Conservation (phyloP, 1,140 invertebrate genomes). For the Oryzaephilus surinamensis region DNA sequence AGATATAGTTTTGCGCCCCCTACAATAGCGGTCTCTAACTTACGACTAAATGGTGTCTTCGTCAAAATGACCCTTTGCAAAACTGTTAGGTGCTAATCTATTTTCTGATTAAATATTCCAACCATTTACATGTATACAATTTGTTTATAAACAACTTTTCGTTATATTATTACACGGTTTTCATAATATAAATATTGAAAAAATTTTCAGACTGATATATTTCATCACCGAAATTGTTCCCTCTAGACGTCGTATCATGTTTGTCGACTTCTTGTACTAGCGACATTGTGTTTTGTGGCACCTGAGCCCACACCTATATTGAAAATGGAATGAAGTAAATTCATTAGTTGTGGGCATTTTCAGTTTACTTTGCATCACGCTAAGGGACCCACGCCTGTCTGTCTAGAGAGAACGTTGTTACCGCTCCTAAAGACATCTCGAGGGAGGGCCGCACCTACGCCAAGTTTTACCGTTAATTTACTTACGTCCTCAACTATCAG, state of each 20-base stretch:
- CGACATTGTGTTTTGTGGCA: neutral
- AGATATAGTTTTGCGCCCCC: slow-evolving; percentile 6
- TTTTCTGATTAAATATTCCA: too few relatives aligned
- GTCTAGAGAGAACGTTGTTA: slow-evolving; percentile 17
- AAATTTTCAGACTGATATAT: too few relatives aligned
- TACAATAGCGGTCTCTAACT: slow-evolving; percentile 4
- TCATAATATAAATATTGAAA: neutral
- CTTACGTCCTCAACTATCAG: slow-evolving; percentile 21
- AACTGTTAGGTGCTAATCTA: too few relatives aligned
- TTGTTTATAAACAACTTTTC: neutral
- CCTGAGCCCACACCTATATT: slow-evolving; percentile 20
- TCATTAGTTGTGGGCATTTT: slow-evolving; percentile 27
- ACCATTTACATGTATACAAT: neutral
- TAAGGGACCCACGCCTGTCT: slow-evolving; percentile 32
- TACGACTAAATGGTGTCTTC: too few relatives aligned
- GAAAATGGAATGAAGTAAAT: slow-evolving; percentile 27
- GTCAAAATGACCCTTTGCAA: too few relatives aligned
- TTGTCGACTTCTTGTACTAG: neutral
- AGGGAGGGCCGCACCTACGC: slow-evolving; percentile 30
- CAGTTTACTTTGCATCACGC: slow-evolving; percentile 33
- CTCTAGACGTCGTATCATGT: too few relatives aligned
- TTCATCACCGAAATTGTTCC: too few relatives aligned
- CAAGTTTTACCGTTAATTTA: slow-evolving; percentile 27
- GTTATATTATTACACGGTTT: neutral
- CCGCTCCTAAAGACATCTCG: slow-evolving; percentile 33